phyloP scores from a whole-genome alignment of 2,888 invertebrate genomes.

The Antheraea yamamai region DNA sequence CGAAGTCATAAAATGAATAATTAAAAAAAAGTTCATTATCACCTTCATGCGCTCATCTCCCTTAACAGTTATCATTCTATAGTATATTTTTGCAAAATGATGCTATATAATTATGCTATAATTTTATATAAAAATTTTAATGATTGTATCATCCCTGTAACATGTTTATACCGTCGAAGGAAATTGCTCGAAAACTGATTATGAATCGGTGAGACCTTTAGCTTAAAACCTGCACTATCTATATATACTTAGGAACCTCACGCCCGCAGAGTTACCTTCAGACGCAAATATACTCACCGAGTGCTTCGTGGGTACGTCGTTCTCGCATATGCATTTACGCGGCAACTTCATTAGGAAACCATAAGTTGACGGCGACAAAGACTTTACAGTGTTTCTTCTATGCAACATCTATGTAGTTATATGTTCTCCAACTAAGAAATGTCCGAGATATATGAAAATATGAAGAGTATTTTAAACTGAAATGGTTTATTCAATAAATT shows the following conservation, averaged over 20 bases:
- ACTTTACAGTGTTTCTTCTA: not conserved
- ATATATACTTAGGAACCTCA: constrained; percentile 18
- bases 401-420: not conserved
- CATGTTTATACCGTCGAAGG: constrained; percentile 60
- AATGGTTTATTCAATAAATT: not conserved
- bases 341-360: constrained; percentile 76
- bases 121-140: not conserved
- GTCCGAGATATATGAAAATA: not conserved
- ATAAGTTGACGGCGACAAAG: constrained; percentile 54
- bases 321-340: constrained; percentile 36
- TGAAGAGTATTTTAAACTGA: not conserved
- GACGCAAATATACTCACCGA: constrained; percentile 21
- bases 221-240: constrained; percentile 56
- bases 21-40: too few species aligned
- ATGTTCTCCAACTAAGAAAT: not conserved
- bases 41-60: too few species aligned
- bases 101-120: not conserved
- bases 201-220: constrained; percentile 68
- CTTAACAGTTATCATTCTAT: not conserved
- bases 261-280: constrained; percentile 22
- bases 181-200: constrained; percentile 75
- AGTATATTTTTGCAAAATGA: not conserved
- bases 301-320: constrained; percentile 18
- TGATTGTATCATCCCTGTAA: constrained; percentile 46
- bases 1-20: too few species aligned